phyloP scores from a whole-genome alignment of 2,113 vertebrate species.

The Gallinago media region DNA sequence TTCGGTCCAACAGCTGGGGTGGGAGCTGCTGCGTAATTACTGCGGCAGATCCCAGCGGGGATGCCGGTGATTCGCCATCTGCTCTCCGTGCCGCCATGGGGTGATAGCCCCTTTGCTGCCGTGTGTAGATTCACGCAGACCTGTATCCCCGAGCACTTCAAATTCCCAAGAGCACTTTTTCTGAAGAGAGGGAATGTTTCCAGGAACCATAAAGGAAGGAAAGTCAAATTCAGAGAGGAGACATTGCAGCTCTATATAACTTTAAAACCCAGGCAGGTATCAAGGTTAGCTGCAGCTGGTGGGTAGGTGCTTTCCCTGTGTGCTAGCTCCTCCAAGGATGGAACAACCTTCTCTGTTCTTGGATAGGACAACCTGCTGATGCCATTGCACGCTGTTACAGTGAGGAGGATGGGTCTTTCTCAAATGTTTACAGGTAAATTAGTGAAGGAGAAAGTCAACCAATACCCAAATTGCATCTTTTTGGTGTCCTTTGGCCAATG shows the following conservation, averaged over 20 bases:
- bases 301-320: background rate
- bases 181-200: background rate
- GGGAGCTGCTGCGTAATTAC: background rate
- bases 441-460: background rate
- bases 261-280: background rate
- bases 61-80: background rate
- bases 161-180: background rate
- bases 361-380: background rate
- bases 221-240: background rate
- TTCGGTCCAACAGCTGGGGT: background rate
- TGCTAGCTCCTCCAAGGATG: background rate
- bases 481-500: background rate
- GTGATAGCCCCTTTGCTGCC: background rate
- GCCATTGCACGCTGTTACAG: background rate
- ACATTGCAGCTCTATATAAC: background rate
- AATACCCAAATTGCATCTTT: background rate
- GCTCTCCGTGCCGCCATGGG: accelerated
- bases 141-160: background rate
- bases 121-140: background rate
- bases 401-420: background rate
- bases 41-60: background rate
- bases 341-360: background rate
- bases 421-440: background rate
- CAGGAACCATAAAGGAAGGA: background rate
- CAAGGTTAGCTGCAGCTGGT: background rate